A percentile compares a stretch with the other conserved stretches of the same genome.
Evolutionary conservation across 2,113 vertebrate species (phyloP).

Genomic region (Halichoeres trimaculatus): DNA sequence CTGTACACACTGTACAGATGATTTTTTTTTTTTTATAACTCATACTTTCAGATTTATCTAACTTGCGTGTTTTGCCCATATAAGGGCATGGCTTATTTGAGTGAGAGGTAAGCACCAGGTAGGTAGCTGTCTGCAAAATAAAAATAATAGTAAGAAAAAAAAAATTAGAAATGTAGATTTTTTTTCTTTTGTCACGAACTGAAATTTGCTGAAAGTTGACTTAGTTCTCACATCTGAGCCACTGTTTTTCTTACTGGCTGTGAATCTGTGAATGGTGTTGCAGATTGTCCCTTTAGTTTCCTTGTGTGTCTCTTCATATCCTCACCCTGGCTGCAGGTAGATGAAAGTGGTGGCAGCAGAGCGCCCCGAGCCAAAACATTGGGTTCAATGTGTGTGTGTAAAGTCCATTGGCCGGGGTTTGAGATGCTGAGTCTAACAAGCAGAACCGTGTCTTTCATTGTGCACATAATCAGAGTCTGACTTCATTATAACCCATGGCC

Average conservation of each 20-base stretch:
- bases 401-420: slow-evolving; percentile 6
- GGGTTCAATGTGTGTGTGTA: not conserved
- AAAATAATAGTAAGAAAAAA: no score
- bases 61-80: no score
- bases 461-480: slow-evolving; percentile 19
- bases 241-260: slow-evolving; percentile 2
- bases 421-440: slow-evolving; percentile 6
- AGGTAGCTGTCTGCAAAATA: no score
- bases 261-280: slow-evolving; percentile 31
- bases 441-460: slow-evolving; percentile 7
- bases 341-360: slow-evolving; percentile 31
- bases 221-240: not conserved
- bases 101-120: no score
- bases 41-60: no score
- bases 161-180: no score
- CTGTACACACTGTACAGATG: no score
- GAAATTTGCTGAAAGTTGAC: not conserved
- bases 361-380: slow-evolving; percentile 46
- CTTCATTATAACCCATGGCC: slow-evolving; percentile 18
- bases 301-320: slow-evolving; percentile 39
- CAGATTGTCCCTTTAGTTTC: slow-evolving; percentile 46
- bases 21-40: no score
- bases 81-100: no score
- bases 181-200: not conserved
- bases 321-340: slow-evolving; percentile 24